Evolutionary conservation across 2,888 invertebrate genomes (phyloP).

Genomic region (Autographa gamma): DNA sequence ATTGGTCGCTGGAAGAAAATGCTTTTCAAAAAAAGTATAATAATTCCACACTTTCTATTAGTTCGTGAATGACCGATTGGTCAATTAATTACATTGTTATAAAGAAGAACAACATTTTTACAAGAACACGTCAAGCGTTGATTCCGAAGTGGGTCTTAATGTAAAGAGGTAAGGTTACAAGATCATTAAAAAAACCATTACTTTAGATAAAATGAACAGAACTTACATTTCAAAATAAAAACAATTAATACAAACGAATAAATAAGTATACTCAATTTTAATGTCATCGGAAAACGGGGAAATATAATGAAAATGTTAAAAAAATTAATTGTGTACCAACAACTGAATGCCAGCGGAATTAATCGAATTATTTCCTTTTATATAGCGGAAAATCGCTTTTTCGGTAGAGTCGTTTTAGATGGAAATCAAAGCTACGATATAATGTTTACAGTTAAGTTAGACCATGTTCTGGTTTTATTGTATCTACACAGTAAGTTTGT

Average conservation of each 20-base stretch:
- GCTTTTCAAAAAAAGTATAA: not conserved
- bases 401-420: not conserved
- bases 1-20: constrained; percentile 3
- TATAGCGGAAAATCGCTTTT: constrained; percentile 5
- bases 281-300: not conserved
- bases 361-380: not conserved
- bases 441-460: constrained; percentile 32
- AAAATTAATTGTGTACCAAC: not conserved
- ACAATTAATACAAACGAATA: constrained; percentile 4
- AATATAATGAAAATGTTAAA: not conserved
- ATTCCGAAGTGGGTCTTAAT: too few species aligned
- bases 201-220: not conserved
- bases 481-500: constrained; percentile 36
- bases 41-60: too few species aligned
- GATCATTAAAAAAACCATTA: too few species aligned
- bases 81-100: too few species aligned
- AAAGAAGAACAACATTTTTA: too few species aligned
- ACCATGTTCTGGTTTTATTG: constrained; percentile 22
- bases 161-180: too few species aligned
- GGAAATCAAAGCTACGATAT: constrained; percentile 20
- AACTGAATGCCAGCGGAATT: not conserved
- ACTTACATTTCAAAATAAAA: constrained; percentile 18
- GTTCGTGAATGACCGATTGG: not conserved
- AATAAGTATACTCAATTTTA: constrained; percentile 6
- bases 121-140: too few species aligned